A percentile compares a stretch with the other conserved stretches of the same genome.
Evolutionary conservation across 2,888 invertebrate species (phyloP).

Genomic region (Trissoscelio sp.): DNA sequence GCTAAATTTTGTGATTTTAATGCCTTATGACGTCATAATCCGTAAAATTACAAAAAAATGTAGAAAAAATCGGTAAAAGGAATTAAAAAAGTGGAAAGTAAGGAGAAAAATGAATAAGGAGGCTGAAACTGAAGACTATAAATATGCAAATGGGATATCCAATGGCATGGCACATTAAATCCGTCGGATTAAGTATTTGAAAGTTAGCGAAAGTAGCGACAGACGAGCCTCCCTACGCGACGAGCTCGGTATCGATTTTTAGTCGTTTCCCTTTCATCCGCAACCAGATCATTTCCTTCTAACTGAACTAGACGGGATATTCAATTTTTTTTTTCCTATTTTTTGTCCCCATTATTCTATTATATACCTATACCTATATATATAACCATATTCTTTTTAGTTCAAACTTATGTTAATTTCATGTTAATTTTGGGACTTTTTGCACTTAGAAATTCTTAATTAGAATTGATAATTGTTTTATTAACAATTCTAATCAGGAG

Average conservation of each 20-base stretch:
- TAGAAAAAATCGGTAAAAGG: neutral
- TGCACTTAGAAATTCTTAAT: neutral
- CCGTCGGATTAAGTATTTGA: conserved; percentile 44
- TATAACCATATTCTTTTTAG: neutral
- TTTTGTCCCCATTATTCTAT: neutral
- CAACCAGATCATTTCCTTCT: conserved; percentile 33
- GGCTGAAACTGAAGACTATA: too few relatives aligned
- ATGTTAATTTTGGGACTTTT: too few relatives aligned
- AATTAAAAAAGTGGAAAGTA: neutral
- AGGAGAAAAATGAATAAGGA: conserved; percentile 1
- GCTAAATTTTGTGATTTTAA: too few relatives aligned
- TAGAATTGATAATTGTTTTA: neutral
- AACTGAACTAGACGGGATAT: neutral
- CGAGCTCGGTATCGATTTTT: conserved; percentile 40
- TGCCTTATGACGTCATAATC: too few relatives aligned
- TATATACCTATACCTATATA: too few relatives aligned
- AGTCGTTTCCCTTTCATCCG: conserved; percentile 33
- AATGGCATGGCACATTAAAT: conserved; percentile 26
- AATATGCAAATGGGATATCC: conserved; percentile 40
- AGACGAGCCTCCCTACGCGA: conserved; percentile 9
- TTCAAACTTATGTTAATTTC: neutral
- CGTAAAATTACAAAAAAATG: too few relatives aligned
- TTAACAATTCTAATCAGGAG: conserved; percentile 1
- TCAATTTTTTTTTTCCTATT: neutral
- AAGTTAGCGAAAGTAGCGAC: conserved; percentile 44